Conservation (phyloP, 1,140 invertebrate species). For the Caenorhabditis briggsae region DNA sequence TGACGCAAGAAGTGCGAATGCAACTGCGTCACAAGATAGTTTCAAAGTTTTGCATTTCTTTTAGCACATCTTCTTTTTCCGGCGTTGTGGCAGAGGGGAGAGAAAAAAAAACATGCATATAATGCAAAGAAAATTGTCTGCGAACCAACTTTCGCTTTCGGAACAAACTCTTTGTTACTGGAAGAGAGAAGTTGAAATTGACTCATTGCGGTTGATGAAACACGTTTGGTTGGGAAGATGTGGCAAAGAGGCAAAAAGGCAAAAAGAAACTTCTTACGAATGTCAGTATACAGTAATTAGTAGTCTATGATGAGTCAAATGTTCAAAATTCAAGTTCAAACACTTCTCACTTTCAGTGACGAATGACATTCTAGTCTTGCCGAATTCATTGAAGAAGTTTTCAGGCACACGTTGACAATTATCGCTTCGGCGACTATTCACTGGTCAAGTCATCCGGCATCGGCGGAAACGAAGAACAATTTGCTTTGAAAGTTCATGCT, state of each 20-base stretch:
- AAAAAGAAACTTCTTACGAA: not conserved
- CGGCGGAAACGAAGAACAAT: slow-evolving; percentile 65
- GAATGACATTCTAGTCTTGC: slow-evolving; percentile 9
- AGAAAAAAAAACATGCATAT: slow-evolving; percentile 32
- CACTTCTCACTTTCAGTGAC: not conserved
- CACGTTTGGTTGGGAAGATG: not conserved
- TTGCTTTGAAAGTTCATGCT: slow-evolving; percentile 68
- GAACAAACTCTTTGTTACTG: slow-evolving; percentile 38
- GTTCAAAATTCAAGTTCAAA: slow-evolving; percentile 31
- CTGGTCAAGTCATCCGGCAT: slow-evolving; percentile 66
- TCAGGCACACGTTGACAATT: slow-evolving; percentile 67
- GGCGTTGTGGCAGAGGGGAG: not conserved
- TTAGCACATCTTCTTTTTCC: not conserved
- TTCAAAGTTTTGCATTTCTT: not conserved
- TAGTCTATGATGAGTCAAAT: not conserved
- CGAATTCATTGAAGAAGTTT: not conserved
- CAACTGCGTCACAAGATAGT: slow-evolving; percentile 46
- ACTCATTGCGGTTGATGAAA: slow-evolving; percentile 43
- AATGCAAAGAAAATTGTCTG: slow-evolving; percentile 19
- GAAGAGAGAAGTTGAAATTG: slow-evolving; percentile 13
- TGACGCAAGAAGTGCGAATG: slow-evolving; percentile 24
- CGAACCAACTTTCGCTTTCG: slow-evolving; percentile 46
- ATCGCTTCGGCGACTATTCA: slow-evolving; percentile 67
- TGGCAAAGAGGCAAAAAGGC: not conserved
- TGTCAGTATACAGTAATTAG: not conserved